Conservation (phyloP, 2,113 vertebrate species). For the cattle (Bos taurus) region DNA sequence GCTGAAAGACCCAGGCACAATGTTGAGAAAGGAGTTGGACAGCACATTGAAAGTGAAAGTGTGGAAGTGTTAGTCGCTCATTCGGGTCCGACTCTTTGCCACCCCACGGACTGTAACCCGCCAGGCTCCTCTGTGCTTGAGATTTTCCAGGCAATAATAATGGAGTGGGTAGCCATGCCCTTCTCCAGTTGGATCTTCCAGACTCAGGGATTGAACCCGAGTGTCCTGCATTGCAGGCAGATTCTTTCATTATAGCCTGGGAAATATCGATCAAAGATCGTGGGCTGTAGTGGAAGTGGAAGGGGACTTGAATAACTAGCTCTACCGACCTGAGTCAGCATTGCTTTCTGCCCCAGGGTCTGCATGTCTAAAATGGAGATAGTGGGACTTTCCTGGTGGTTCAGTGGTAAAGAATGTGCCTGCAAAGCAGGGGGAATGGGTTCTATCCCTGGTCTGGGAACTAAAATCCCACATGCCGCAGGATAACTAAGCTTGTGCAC, state of each 20-base stretch:
- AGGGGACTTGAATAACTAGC: background rate
- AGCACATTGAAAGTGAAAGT: background rate
- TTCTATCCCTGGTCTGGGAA: background rate
- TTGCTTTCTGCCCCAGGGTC: background rate
- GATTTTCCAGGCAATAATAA: background rate
- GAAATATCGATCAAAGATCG: accelerated
- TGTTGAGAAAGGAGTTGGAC: background rate
- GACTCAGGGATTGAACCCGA: background rate
- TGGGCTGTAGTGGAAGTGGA: background rate
- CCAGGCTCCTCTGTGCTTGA: background rate
- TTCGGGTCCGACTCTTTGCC: background rate
- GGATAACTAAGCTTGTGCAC: background rate
- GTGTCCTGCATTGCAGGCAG: background rate
- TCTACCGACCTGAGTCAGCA: background rate
- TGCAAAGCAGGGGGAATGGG: background rate
- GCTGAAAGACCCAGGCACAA: background rate
- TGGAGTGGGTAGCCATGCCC: background rate
- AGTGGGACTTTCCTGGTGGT: background rate
- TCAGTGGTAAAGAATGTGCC: background rate
- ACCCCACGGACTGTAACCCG: background rate
- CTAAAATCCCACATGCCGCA: background rate
- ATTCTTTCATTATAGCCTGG: background rate
- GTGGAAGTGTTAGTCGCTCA: background rate
- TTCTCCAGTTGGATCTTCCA: background rate
- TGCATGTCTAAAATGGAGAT: background rate